Evolutionary conservation across 2,888 invertebrate genomes (phyloP), one percentile per base, ranked within the genome.

Genomic region (Aelia acuminata): DNA sequence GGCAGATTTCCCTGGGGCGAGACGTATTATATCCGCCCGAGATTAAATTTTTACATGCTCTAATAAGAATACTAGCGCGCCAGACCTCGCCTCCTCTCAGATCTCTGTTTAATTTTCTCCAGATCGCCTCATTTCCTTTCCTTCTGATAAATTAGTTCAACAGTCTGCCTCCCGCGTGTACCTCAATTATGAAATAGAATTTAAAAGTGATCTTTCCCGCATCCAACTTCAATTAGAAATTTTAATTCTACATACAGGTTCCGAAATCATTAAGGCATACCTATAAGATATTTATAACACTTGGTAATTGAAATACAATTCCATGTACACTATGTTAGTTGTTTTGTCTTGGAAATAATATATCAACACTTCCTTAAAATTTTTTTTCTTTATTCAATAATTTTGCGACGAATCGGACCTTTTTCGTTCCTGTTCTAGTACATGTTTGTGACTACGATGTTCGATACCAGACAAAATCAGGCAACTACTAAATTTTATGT

Each of bases 21-120:
- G 50, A 39, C 50, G 50, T 39, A 85, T 85, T 85, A 85, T 31
- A 85, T 39, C n/a, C 31, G 85, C 31, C 50, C 85, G 50, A 85
- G 85, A 85, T 85, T 85, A 85, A 85, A 53, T 85, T 85, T 85
- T 85, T 85, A 85, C 85, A 85, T 50, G 85, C 50, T 53, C 53
- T 85, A 85, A 85, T 85, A 85, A 85, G 85, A 39, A 57, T 35
- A 50, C 39, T 31, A 18, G 49, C 50, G 53, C 39, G 85, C 57
- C 53, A 80, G 63, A 70, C 31, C 63, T 31, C 63, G 63, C 20
- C 63, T 70, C 63, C 7, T n/a, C 43, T 10, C 43, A 80, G n/a
- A 80, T 80, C 43, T 80, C 80, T 80, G 80, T 80, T 80, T 80
- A 80, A 80, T 80, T 80, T 80, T 80, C 80, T 80, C 80, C 80